phyloP scores from a whole-genome alignment of 2,113 vertebrate species.

The Poeciliopsis retropinna region DNA sequence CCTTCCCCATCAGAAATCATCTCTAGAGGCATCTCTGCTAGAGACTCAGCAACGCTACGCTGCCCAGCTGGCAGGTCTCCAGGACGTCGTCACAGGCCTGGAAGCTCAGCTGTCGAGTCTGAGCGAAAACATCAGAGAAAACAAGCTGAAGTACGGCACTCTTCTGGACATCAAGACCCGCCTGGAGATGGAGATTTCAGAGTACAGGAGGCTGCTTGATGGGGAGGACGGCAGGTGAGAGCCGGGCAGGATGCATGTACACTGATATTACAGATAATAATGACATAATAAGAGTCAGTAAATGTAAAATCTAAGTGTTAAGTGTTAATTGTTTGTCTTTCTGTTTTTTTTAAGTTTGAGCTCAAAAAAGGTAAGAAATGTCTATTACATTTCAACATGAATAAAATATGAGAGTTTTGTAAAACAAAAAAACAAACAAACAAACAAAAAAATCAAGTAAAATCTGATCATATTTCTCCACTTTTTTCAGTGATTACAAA shows the following conservation, averaged over 20 bases:
- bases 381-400: background rate
- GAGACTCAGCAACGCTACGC: constrained; percentile 84
- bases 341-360: constrained; percentile 23
- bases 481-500: constrained; percentile 66
- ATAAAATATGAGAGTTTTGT: background rate
- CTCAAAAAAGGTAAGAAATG: constrained; percentile 56
- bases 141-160: constrained; percentile 85
- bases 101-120: constrained; percentile 84
- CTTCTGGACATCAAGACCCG: constrained; percentile 89
- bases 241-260: background rate
- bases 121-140: constrained; percentile 79
- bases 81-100: constrained; percentile 78
- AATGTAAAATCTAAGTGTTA: background rate
- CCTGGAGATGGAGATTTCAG: constrained; percentile 89
- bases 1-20: constrained; percentile 76
- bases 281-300: background rate
- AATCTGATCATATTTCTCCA: constrained; percentile 2
- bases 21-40: constrained; percentile 80
- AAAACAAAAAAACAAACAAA: background rate
- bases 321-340: constrained; percentile 40
- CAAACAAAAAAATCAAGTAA: too few species aligned
- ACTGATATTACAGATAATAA: background rate
- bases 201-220: constrained; percentile 88
- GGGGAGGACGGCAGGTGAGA: constrained; percentile 80
- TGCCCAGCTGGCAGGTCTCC: constrained; percentile 80